Evolutionary conservation across 1,140 invertebrate genomes (phyloP).

Genomic region (Drosophila nikananu): DNA sequence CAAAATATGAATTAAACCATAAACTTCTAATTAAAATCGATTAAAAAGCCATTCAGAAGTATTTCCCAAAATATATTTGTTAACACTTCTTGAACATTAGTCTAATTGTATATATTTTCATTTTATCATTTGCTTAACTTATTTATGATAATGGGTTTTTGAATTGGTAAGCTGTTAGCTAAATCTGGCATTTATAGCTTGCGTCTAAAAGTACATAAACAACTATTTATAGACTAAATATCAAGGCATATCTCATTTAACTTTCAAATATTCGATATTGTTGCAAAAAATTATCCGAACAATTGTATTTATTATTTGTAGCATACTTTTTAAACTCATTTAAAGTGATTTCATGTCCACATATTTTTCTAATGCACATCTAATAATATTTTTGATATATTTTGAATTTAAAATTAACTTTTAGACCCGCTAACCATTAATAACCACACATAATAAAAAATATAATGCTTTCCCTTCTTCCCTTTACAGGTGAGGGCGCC

Average conservation of each 20-base stretch:
- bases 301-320: too few species aligned
- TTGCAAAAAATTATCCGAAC: too few species aligned
- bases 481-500: slow-evolving; percentile 89
- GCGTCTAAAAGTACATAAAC: too few species aligned
- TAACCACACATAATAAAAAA: too few species aligned
- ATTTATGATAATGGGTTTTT: not conserved
- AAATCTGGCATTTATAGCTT: not conserved
- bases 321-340: too few species aligned
- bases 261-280: too few species aligned
- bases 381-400: too few species aligned
- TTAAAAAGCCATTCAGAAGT: too few species aligned
- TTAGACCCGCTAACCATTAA: too few species aligned
- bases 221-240: not conserved
- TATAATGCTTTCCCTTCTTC: not conserved
- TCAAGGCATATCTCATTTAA: not conserved
- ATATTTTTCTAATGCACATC: too few species aligned
- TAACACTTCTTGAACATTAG: not conserved
- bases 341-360: too few species aligned
- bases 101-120: not conserved
- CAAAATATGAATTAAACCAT: not conserved
- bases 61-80: not conserved
- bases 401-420: too few species aligned
- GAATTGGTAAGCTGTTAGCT: not conserved
- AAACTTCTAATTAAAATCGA: not conserved
- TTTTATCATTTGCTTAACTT: not conserved